Evolutionary conservation across 2,797 vertebrate genomes (phyloP), one percentile per base, ranked within the genome.

Genomic region (Neopelma chrysocephalum): DNA sequence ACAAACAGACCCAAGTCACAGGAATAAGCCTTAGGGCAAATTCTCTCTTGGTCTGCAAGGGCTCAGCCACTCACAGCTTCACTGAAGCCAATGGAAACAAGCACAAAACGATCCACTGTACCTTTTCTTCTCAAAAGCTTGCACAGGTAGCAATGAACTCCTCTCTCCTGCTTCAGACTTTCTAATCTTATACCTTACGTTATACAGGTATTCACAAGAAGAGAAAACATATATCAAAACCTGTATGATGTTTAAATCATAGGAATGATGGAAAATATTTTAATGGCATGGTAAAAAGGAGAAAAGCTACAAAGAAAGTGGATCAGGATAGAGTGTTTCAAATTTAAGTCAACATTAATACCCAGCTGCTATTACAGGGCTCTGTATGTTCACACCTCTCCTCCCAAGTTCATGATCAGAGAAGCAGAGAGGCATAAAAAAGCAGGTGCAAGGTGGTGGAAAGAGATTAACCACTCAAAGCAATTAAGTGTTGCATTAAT

Each of bases 401-500:
- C 81, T 92, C 68, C 71, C 75, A 92, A 31, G 54, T 73, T 94
- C 60, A 76, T 43, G 66, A 95, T 93, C 92, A 95, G 7, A 94
- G 90, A 95, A 26, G 60, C 53, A 94, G 27, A 91, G 76, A 95
- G 38, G 92, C 92, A 89, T 89, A 90, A 96, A 94, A 94, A 95
- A 70, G 86, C 89, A 94, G 89, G 90, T 93, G 81, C 75, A 89
- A 96, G 81, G 90, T 84, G 83, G 64, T 89, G 71, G 78, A 92
- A 92, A 93, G 64, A 92, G 60, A 94, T 95, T 84, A 96, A 90
- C 66, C 77, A 90, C 81, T 89, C 86, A 76, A 83, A 84, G 86
- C 86, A 95, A 97, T 93, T 95, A 95, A 94, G 62, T 65, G 40
- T 42, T 94, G 93, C 82, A 84, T 95, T 96, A 87, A 95, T 91